Conservation (phyloP, 1,140 invertebrate species). For the Pseudomyrmex sp. region DNA sequence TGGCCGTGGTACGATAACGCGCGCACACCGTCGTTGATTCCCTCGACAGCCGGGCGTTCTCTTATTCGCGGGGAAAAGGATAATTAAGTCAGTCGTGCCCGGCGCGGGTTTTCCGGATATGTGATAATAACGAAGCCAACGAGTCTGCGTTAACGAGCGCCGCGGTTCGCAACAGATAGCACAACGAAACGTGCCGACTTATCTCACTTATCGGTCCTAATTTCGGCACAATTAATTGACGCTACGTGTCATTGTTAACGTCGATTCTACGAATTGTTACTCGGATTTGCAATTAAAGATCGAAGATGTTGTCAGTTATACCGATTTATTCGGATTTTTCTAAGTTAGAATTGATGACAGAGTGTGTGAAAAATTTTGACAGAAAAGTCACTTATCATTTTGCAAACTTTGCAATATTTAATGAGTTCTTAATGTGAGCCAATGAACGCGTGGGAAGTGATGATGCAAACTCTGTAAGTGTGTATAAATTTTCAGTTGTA, state of each 20-base stretch:
- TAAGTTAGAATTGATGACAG: not conserved
- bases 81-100: constrained; percentile 63
- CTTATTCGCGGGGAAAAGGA: constrained; percentile 31
- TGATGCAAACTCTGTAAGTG: too few species aligned
- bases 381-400: too few species aligned
- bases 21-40: not conserved
- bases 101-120: constrained; percentile 53
- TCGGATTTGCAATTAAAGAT: not conserved
- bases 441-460: too few species aligned
- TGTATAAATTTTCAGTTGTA: too few species aligned
- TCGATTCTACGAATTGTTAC: not conserved
- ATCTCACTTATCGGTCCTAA: not conserved
- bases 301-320: not conserved
- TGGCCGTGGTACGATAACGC: constrained; percentile 28
- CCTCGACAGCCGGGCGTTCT: constrained; percentile 1
- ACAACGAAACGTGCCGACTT: not conserved
- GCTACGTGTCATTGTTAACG: not conserved
- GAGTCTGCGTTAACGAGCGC: constrained; percentile 22
- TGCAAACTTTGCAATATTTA: too few species aligned
- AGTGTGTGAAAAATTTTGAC: too few species aligned
- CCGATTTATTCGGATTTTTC: not conserved
- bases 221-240: not conserved
- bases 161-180: constrained; percentile 4
- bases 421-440: too few species aligned
- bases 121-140: constrained; percentile 49